Evolutionary conservation across 1,140 invertebrate species (phyloP), one percentile per base, ranked within the genome.

Genomic region (Neodiprion pinetum): DNA sequence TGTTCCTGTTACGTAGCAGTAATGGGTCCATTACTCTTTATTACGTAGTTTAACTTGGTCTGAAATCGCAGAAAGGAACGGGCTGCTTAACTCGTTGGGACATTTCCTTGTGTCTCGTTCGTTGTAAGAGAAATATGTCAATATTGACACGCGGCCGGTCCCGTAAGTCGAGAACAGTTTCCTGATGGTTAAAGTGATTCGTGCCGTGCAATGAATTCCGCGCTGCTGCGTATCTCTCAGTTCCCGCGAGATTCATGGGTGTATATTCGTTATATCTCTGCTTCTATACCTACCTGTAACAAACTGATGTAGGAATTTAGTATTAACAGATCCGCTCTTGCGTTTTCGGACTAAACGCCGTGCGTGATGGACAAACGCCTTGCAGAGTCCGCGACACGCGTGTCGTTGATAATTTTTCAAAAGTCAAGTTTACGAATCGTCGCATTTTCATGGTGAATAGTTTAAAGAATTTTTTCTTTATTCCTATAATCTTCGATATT

Each of bases 111-210:
- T 40, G 28, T 40, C 7, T 72, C 66, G 14, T 50, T 28, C 49
- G 76, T 83, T 85, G 84, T 77, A 77, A 80, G 79, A 84, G 78
- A 84, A 79, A 82, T 77, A 76, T 79, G 82, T 83, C 82, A 85
- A 85, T 85, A 85, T 85, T 85, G 81, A 85, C 83, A 74, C 74
- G 76, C 71, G 48, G 75, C 78, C n/a, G 76, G 80, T 82, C 79
- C 80, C 81, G 81, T 84, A 83, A 84, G 80, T 73, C 78, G 78
- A 83, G 82, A 80, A 74, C 72, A 74, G 76, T 83, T 84, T 84
- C 81, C 80, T 79, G 78, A 76, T 79, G 28, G 28, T 75, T 78
- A 61, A 74, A 78, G 77, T 70, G 72, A 79, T 75, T 74, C 72
- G 71, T 73, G 75, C 28, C 69, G 70, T 73, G 23, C 71, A 61